Evolutionary conservation across 2,888 invertebrate species (phyloP), one percentile per base, ranked within the genome.

Genomic region (Cephus runcator): DNA sequence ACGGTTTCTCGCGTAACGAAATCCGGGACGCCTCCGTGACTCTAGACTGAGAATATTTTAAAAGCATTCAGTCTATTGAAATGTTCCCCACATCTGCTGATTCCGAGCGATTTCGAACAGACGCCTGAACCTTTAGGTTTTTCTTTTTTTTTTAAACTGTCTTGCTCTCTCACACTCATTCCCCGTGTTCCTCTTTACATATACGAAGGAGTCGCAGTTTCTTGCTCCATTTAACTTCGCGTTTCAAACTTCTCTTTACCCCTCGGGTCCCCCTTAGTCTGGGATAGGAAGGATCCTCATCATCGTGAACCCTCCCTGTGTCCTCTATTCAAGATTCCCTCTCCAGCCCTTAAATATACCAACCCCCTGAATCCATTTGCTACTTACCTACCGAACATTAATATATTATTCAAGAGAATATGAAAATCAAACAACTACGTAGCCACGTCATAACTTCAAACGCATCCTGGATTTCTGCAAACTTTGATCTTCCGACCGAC

Each of bases 181-280:
- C 23, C 23, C 6, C 23, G 15, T 56, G 56, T 56, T 56, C 56
- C 56, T 56, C 56, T 56, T 56, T 56, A 56, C 56, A 56, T 56
- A 71, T 23, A 74, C 34, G 74, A 33, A 73, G 76, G 76, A 73
- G 69, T 35, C 78, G 78, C 35, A 76, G 76, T 79, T 79, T 77
- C 76, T 79, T 79, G 76, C 79, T 79, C 79, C 79, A 79, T 79
- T 79, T 73, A 79, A 76, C 79, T 69, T 73, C 73, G 71, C 71
- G 71, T 71, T 71, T 71, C 71, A 71, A 33, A 31, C 71, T 31
- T 11, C 71, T 71, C 71, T 31, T 23, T 34, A 71, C 71, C 31
- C 71, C 73, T 68, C 36, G 1, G 12, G 33, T 23, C 40, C 56
- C 31, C 23, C 12, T 30, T 36, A 75, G 76, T 73, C 30, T 73